Conservation (phyloP, 2,888 invertebrate genomes). For the Quadriops clusia region DNA sequence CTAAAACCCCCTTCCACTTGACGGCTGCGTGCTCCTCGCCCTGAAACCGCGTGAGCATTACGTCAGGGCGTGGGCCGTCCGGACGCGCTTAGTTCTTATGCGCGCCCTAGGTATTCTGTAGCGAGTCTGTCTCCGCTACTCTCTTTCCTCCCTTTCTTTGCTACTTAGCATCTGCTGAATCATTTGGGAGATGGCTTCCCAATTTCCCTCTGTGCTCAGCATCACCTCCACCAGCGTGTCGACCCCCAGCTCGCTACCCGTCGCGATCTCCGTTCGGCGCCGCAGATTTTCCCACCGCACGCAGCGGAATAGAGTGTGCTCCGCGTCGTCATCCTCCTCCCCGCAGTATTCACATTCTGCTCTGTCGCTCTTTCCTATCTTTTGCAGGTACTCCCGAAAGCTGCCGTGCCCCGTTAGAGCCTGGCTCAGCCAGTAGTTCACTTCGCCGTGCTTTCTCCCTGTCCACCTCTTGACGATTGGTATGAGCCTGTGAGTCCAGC, state of each 20-base stretch:
- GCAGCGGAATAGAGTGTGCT: conserved; percentile 2
- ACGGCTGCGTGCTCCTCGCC: not conserved
- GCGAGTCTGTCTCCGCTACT: not conserved
- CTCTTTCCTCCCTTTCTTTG: not conserved
- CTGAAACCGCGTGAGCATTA: not conserved
- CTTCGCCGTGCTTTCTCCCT: conserved; percentile 4
- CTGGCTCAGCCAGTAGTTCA: conserved; percentile 7
- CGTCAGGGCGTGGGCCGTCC: conserved; percentile 1
- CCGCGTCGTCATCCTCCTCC: not conserved
- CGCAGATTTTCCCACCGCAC: not conserved
- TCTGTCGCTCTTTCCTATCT: not conserved
- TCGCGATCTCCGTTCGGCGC: too few relatives aligned
- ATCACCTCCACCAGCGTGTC: not conserved
- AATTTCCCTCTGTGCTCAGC: not conserved
- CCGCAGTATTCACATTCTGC: not conserved
- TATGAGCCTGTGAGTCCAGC: conserved; percentile 8
- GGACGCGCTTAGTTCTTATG: too few relatives aligned
- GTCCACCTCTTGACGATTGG: conserved; percentile 4
- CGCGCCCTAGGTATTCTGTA: not conserved
- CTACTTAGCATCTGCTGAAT: not conserved
- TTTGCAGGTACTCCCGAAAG: conserved; percentile 1
- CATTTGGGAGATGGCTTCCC: not conserved
- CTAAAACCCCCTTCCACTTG: too few relatives aligned
- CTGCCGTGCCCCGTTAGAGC: conserved; percentile 2
- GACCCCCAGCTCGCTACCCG: not conserved